phyloP scores from a whole-genome alignment of 2,113 vertebrate genomes.

The Apteryx mantelli region DNA sequence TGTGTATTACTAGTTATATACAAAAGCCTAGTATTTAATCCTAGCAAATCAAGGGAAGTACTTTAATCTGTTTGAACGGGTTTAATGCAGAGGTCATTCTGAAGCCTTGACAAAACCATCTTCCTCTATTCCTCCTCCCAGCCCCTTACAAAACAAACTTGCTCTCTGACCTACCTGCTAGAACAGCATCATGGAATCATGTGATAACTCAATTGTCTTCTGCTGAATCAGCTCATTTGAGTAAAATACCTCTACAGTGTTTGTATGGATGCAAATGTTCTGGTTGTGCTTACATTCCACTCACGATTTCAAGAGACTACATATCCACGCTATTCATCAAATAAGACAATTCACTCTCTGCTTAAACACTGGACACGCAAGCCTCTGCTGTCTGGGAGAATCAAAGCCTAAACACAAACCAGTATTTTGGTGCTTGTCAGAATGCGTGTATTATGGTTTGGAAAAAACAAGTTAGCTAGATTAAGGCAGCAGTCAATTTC shows the following conservation, averaged over 20 bases:
- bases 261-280: background rate
- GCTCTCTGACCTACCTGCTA: conserved; percentile 3
- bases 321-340: background rate
- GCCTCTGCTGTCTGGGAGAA: background rate
- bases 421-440: background rate
- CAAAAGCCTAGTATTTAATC: background rate
- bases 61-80: background rate
- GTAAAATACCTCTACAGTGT: background rate
- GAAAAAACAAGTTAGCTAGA: background rate
- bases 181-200: background rate
- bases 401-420: conserved; percentile 16
- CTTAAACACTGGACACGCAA: background rate
- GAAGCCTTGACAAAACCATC: background rate
- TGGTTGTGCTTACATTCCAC: background rate
- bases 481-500: background rate
- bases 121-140: background rate
- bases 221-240: background rate
- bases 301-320: background rate
- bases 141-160: background rate
- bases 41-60: background rate
- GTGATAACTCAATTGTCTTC: background rate
- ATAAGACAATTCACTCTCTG: background rate
- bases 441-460: background rate
- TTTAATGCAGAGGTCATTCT: background rate
- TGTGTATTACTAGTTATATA: background rate